These are phyloP conservation scores for Rachycentron canadum DNA, from an alignment of 2,797 vertebrate genomes.

Conservation along the genomic window DNA sequence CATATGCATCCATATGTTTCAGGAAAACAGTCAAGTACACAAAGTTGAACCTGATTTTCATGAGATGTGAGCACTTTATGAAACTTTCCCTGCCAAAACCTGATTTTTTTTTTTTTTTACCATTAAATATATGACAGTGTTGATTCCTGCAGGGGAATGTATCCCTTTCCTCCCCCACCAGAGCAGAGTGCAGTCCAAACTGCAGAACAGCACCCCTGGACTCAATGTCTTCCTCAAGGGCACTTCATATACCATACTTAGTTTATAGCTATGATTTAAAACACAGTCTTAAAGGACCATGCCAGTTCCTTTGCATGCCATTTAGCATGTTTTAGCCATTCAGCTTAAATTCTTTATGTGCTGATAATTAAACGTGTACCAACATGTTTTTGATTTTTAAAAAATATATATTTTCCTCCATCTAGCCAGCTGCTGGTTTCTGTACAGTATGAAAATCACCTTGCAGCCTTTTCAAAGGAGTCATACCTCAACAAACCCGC, in stretches of 20 bases:
- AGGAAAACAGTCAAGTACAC: not conserved
- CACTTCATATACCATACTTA: constrained; percentile 18
- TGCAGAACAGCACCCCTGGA: constrained; percentile 6
- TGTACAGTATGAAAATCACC: not conserved
- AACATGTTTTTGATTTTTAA: not conserved
- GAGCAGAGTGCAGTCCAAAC: constrained; percentile 23
- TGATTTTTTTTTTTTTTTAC: constrained; percentile 18
- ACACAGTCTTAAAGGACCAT: not conserved
- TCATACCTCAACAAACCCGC: too few species aligned
- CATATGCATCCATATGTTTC: not conserved
- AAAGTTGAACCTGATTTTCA: constrained; percentile 7
- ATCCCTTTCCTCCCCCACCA: constrained; percentile 7
- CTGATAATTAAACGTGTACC: not conserved
- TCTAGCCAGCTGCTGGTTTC: not conserved
- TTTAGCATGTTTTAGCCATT: constrained; percentile 11
- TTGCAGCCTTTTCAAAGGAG: too few species aligned
- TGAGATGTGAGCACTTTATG: constrained; percentile 14
- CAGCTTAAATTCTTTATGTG: constrained; percentile 5
- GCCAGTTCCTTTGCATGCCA: not conserved
- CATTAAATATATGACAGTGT: constrained; percentile 4
- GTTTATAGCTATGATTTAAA: constrained; percentile 3
- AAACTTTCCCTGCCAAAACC: constrained; percentile 15
- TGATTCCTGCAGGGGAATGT: constrained; percentile 24
- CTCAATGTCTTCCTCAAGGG: constrained; percentile 28
- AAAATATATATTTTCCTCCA: not conserved